These are phyloP conservation scores for Coracias cyanogaster DNA, from an alignment of 2,797 vertebrate genomes.

Conservation along the genomic window DNA sequence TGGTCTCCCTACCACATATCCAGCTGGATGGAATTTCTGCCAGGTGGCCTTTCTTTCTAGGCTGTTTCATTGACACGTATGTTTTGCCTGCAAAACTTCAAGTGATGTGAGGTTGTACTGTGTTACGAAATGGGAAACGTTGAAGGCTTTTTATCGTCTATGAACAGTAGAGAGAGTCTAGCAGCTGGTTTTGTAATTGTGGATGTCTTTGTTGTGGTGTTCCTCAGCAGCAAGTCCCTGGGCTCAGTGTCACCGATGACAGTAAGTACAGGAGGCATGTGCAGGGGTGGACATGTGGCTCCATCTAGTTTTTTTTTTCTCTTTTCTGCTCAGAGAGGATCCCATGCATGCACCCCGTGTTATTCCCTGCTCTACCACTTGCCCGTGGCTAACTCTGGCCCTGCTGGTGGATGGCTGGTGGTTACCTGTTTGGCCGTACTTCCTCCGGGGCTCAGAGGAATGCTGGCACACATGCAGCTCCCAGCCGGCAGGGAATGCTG, in stretches of 20 bases:
- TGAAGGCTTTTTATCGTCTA: neutral
- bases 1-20: neutral
- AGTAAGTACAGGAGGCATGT: neutral
- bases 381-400: neutral
- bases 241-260: neutral
- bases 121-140: neutral
- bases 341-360: accelerated
- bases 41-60: neutral
- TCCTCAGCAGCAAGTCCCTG: neutral
- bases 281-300: neutral
- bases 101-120: accelerated
- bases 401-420: neutral
- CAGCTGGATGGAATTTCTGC: neutral
- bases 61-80: neutral
- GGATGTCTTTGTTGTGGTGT: neutral
- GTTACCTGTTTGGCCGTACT: neutral
- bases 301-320: neutral
- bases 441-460: neutral
- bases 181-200: neutral
- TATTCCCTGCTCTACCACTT: neutral
- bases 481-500: neutral
- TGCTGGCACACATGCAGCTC: accelerated
- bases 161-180: neutral
- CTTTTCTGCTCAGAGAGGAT: neutral
- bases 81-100: neutral